phyloP scores from a whole-genome alignment of 2,113 vertebrate genomes.

The Saccopteryx bilineata region DNA sequence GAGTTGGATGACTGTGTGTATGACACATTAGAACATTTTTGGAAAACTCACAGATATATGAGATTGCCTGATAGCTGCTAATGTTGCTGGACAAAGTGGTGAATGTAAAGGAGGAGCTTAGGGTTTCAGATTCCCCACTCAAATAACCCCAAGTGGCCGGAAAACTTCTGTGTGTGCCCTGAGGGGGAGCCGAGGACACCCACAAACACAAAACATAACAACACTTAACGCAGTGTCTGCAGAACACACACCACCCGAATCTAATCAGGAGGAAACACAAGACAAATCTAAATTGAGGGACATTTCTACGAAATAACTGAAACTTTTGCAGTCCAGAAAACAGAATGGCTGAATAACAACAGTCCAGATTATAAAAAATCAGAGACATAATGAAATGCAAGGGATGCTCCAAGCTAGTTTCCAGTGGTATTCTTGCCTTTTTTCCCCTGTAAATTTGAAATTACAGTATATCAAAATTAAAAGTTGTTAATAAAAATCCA shows the following conservation, averaged over 20 bases:
- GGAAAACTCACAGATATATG: neutral
- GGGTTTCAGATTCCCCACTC: neutral
- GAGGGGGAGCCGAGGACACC: neutral
- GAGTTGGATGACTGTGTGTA: neutral
- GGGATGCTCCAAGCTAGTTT: neutral
- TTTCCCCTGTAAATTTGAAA: neutral
- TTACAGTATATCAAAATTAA: neutral
- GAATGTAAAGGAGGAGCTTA: neutral
- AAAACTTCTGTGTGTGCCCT: neutral
- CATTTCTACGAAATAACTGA: neutral
- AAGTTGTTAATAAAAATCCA: slow-evolving; percentile 25
- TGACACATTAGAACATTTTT: neutral
- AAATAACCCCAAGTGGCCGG: neutral
- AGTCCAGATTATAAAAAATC: neutral
- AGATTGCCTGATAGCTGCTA: neutral
- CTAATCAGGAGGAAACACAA: neutral
- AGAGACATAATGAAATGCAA: neutral
- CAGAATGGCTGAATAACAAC: neutral
- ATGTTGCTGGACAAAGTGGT: neutral
- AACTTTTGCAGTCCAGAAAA: neutral
- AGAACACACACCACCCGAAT: neutral
- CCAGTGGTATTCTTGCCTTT: neutral
- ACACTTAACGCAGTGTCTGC: too few species aligned
- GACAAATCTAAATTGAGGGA: neutral
- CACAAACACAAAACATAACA: too few species aligned